Evolutionary conservation across 2,888 invertebrate species (phyloP), one percentile per base, ranked within the genome.

Genomic region (Drosophila subquinaria): DNA sequence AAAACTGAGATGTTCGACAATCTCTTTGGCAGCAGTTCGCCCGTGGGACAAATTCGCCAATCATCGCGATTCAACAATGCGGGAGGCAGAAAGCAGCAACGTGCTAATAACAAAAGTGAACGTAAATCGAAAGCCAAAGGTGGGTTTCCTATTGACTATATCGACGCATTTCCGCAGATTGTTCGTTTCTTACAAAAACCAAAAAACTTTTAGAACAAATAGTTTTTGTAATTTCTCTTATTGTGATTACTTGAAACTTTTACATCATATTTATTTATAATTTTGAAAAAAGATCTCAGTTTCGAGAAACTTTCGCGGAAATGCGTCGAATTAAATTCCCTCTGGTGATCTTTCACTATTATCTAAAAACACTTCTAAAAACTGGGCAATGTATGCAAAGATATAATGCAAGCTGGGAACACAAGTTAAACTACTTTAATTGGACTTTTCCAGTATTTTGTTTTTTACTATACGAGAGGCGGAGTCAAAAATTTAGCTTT

Each of bases 1-100:
- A 85, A 88, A 64, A 20, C 84, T 3, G 94, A 94, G 77, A 91
- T 94, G 8, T 96, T 96, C 92, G 96, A 96, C 92, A 93, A 94
- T 68, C 93, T 96, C 48, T 95, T 95, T 85, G 95, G 94, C 55
- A 94, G 94, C 45, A 91, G 93, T 38, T 94, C 95, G 3, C 94
- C 94, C 8, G 79, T 88, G 15, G 84, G 82, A 17, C 85, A 89
- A 64, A 45, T 81, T 13, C 76, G 90, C 62, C 69, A 91, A 59
- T 76, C 90, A 57, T 76, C 90, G 17, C 88, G 88, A 36, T 87
- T 63, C 61, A 89, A 78, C 15, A 75, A 47, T 35, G 35, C 73
- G 6, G 59, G 48, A n/a, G 67, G 70, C 43, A 72, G 88, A 35
- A 85, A 90, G 48, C 65, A 65, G 11, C 69, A 68, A 69, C 73